A percentile compares a stretch with the other conserved stretches of the same genome.
Conservation (phyloP, 1,140 invertebrate genomes). For the Melipona quadrifasciata region DNA sequence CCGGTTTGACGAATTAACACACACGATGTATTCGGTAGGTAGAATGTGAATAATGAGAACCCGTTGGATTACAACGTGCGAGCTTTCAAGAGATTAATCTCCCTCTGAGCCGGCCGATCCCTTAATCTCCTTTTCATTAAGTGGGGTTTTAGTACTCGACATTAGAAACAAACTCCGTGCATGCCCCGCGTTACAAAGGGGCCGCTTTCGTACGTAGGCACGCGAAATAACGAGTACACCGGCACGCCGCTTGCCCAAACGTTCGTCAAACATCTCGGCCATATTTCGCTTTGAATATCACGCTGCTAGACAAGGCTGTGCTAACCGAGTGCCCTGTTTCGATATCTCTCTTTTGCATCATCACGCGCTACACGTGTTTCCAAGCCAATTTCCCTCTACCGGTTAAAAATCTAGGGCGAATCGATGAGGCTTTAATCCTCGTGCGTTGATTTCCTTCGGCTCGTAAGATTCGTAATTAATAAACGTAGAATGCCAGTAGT, state of each 20-base stretch:
- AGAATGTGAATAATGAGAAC: constrained; percentile 57
- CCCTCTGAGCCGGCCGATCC: constrained; percentile 54
- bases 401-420: background rate
- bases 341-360: background rate
- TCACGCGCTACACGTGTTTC: background rate
- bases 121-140: constrained; percentile 60
- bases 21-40: constrained; percentile 13
- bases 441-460: background rate
- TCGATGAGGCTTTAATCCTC: background rate
- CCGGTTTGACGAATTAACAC: constrained; percentile 5
- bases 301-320: too few relatives aligned
- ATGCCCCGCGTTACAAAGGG: background rate
- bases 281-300: background rate
- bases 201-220: background rate
- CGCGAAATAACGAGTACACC: constrained; percentile 22
- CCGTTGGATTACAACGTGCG: constrained; percentile 55
- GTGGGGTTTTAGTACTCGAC: constrained; percentile 38
- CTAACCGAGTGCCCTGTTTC: background rate
- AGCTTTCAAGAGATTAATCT: constrained; percentile 61
- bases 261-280: background rate
- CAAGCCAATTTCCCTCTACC: background rate
- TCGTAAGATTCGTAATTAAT: too few relatives aligned
- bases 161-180: constrained; percentile 38
- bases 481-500: too few relatives aligned
- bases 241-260: background rate